Evolutionary conservation across 2,888 invertebrate genomes (phyloP).

Genomic region (Trissoscelio sp.): DNA sequence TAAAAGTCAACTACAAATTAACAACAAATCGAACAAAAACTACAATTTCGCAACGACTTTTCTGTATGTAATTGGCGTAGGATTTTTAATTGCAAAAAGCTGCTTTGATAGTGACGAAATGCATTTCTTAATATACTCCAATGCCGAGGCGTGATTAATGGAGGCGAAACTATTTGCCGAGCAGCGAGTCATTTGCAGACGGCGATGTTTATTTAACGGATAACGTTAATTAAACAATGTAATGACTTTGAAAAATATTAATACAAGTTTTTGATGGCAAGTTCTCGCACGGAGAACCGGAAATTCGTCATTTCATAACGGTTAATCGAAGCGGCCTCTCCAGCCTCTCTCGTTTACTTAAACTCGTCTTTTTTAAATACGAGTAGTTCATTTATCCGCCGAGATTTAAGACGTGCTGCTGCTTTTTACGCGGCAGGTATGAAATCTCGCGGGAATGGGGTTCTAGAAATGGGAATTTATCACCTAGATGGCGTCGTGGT

Average conservation of each 20-base stretch:
- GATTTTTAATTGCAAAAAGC: conserved; percentile 18
- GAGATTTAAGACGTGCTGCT: conserved; percentile 48
- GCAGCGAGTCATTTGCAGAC: conserved; percentile 17
- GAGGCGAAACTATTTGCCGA: conserved; percentile 26
- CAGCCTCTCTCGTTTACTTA: conserved; percentile 36
- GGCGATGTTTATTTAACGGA: conserved; percentile 45
- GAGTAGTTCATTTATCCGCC: conserved; percentile 48
- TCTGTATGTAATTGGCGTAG: neutral
- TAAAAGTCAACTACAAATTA: too few species aligned
- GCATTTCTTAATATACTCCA: conserved; percentile 13
- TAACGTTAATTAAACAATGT: conserved; percentile 41
- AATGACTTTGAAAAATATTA: conserved; percentile 34
- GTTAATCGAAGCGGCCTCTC: conserved; percentile 11
- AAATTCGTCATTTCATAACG: conserved; percentile 47
- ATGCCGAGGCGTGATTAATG: conserved; percentile 44
- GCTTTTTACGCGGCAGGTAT: conserved; percentile 35
- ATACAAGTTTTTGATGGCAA: conserved; percentile 30
- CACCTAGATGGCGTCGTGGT: too few species aligned
- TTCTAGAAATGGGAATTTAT: too few species aligned
- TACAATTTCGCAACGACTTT: too few species aligned
- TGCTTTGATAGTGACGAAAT: conserved; percentile 33
- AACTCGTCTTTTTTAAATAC: conserved; percentile 30
- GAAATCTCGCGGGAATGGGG: too few species aligned
- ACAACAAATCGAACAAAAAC: too few species aligned
- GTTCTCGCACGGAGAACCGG: conserved; percentile 16